Base-by-base conservation (phyloP, 2,113 vertebrate genomes). In the Pomatorhinus ruficollis region DNA sequence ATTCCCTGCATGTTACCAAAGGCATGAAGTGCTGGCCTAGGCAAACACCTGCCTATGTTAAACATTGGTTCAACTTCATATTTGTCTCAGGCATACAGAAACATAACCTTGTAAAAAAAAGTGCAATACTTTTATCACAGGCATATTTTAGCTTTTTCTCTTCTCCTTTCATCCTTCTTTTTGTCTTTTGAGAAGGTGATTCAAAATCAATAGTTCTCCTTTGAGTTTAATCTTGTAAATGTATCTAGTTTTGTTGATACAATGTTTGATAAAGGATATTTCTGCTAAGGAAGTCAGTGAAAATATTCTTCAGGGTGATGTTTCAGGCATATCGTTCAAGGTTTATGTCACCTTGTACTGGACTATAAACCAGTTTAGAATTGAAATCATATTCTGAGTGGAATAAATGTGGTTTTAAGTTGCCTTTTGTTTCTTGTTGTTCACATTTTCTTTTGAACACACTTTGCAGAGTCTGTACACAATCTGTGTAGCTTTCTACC, bases 31-130 rank as follows among this genome's bases (percentile, higher is more conserved):
- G 33, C 47, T 80, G 57, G 78, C 61, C 27, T n/a, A 31, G 33
- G 45, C 21, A 40, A 33, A 21, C 0, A 0, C 42, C 70, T 83
- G 16, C 30, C n/a, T 42, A 0, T 11, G 13, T 61, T 47, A 77
- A 93, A 37, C 23, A 21, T 11, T 23, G 13, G 12, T 47, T 75
- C 82, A 54, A 66, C 47, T 75, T 39, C 2, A 2, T 60, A 19
- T 74, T 89, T 92, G 60, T 31, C 37, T 87, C 14, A 53, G 30
- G 31, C 21, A 6, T 37, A 25, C 13, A 47, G 27, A 93, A 81
- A 59, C 15, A 42, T 42, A 87, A 33, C 27, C 8, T 22, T 50
- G 15, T 42, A 44, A 44, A 17, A 44, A 68, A 88, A 83, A 33
- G 2, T 9, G 12, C 12, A 30, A 11, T 64, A 7, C 14, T 75